A percentile compares a stretch with the other conserved stretches of the same genome.
Evolutionary conservation across 2,797 vertebrate genomes (phyloP).

Genomic region (Xerus rutilus): DNA sequence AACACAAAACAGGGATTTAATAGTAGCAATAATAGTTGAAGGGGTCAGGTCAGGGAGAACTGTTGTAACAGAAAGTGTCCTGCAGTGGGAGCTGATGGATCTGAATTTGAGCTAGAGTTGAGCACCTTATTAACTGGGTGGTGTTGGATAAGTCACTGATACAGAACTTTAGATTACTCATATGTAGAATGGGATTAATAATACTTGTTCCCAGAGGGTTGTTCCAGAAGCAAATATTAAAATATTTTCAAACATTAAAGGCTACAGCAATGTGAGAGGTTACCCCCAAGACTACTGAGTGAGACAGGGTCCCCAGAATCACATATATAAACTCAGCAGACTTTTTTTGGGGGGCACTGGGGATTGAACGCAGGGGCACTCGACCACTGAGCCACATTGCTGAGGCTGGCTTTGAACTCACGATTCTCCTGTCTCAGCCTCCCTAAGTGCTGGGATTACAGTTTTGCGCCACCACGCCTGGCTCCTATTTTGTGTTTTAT

Average conservation of each 20-base stretch:
- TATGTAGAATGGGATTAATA: not conserved
- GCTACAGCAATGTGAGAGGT: not conserved
- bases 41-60: too few species aligned
- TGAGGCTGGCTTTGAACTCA: too few species aligned
- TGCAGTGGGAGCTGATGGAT: not conserved
- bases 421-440: too few species aligned
- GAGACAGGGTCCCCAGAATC: not conserved
- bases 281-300: too few species aligned
- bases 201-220: not conserved
- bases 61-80: not conserved
- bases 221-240: not conserved
- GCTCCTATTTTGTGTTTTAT: too few species aligned
- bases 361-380: too few species aligned
- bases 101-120: not conserved
- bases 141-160: not conserved
- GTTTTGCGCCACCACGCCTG: too few species aligned
- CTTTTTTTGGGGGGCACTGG: too few species aligned
- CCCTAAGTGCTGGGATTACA: too few species aligned
- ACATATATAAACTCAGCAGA: not conserved
- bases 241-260: conserved; percentile 4
- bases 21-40: too few species aligned
- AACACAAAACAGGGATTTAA: not conserved
- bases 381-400: too few species aligned
- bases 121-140: not conserved
- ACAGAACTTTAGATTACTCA: not conserved